These are phyloP conservation scores for Ifrita kowaldi DNA, from an alignment of 2,113 vertebrate genomes.

Conservation along the genomic window DNA sequence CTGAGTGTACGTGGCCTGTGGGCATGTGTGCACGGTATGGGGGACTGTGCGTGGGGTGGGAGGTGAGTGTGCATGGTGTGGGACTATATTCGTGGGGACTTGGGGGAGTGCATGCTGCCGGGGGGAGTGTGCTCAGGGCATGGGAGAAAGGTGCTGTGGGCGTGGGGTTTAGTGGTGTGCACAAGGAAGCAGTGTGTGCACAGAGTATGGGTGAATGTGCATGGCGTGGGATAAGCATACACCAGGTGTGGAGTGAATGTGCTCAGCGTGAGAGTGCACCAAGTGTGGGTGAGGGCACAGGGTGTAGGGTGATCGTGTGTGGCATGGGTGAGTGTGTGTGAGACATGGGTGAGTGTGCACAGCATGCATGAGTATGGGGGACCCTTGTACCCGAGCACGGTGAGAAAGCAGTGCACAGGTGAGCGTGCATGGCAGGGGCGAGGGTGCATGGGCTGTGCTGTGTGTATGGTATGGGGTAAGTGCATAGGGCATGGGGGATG, in stretches of 20 bases:
- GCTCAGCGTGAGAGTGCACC: not conserved
- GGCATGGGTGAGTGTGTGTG: not conserved
- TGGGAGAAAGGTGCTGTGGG: not conserved
- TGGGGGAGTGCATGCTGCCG: no score
- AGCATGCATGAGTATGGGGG: not conserved
- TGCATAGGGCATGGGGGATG: accelerated
- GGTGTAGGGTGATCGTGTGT: accelerated
- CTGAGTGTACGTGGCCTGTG: not conserved
- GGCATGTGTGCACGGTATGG: not conserved
- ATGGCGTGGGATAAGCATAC: accelerated
- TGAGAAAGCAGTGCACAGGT: not conserved
- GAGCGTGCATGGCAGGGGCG: not conserved
- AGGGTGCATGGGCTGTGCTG: not conserved
- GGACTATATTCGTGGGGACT: accelerated
- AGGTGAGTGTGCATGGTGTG: not conserved
- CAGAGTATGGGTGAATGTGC: not conserved
- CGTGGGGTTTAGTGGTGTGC: not conserved
- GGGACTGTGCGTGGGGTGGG: not conserved
- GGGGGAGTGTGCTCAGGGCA: not conserved
- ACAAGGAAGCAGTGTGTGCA: not conserved
- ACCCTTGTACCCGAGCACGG: accelerated
- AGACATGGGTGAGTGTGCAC: not conserved
- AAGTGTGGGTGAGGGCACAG: not conserved
- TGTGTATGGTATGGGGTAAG: not conserved
- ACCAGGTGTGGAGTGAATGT: not conserved